Evolutionary conservation across 2,888 invertebrate species (phyloP).

Genomic region (Dasysyrphus tricinctus): DNA sequence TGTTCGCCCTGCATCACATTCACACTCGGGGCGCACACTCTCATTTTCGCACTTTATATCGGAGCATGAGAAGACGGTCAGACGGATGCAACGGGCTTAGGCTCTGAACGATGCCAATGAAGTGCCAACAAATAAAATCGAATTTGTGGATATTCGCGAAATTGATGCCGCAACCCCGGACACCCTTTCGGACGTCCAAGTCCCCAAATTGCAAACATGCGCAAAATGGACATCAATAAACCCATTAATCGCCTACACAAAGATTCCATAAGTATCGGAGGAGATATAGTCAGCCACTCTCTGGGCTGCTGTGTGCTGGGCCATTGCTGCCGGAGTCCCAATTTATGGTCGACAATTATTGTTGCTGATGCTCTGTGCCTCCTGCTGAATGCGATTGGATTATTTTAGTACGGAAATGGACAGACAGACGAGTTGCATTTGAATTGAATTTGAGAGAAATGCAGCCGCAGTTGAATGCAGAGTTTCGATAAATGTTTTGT

Average conservation of each 20-base stretch:
- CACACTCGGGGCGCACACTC: conserved; percentile 64
- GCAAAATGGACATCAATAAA: conserved; percentile 77
- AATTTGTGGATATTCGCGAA: conserved; percentile 67
- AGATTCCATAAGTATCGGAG: conserved; percentile 71
- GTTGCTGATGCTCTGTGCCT: conserved; percentile 60
- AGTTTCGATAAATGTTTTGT: not conserved
- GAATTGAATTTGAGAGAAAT: conserved; percentile 57
- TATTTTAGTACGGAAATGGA: conserved; percentile 26
- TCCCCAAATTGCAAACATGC: conserved; percentile 69
- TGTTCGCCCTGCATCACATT: conserved; percentile 60
- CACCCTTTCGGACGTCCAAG: conserved; percentile 7
- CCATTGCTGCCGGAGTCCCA: conserved; percentile 56
- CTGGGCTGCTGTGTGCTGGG: conserved; percentile 51
- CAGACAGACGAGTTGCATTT: conserved; percentile 51
- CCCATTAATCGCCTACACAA: conserved; percentile 78
- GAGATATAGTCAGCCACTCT: conserved; percentile 52
- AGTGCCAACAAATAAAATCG: conserved; percentile 75
- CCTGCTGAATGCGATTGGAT: conserved; percentile 49
- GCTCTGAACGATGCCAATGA: conserved; percentile 33
- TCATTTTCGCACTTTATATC: conserved; percentile 62
- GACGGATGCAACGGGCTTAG: not conserved
- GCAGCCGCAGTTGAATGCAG: conserved; percentile 31
- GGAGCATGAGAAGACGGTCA: not conserved
- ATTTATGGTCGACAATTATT: conserved; percentile 72
- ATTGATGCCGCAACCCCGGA: conserved; percentile 47